phyloP scores from a whole-genome alignment of 2,797 vertebrate species.

The Hypotaenidia philippensis region DNA sequence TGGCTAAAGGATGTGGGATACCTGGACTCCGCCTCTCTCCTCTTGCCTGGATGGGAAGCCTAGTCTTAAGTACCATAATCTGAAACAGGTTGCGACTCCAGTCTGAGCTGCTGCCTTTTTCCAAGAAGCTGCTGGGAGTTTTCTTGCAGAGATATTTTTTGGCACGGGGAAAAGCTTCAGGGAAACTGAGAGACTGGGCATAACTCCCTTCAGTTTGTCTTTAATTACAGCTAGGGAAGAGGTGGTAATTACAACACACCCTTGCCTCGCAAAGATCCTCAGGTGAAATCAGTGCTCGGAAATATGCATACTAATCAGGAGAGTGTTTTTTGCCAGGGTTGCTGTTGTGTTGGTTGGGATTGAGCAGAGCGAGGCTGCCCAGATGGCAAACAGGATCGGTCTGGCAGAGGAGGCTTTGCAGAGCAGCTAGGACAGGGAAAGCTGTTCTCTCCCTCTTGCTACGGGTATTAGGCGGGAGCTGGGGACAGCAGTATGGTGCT shows the following conservation, averaged over 20 bases:
- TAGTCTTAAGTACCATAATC: not conserved
- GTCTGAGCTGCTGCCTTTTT: slow-evolving; percentile 33
- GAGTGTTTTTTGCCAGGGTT: not conserved
- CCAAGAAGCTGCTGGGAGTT: slow-evolving; percentile 63
- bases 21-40: not conserved
- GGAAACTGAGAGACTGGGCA: slow-evolving; percentile 32
- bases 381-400: slow-evolving; percentile 13
- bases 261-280: slow-evolving; percentile 36
- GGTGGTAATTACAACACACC: slow-evolving; percentile 54
- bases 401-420: slow-evolving; percentile 41
- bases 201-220: slow-evolving; percentile 67
- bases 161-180: slow-evolving; percentile 61
- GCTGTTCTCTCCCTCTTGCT: slow-evolving; percentile 23
- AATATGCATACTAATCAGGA: slow-evolving; percentile 68
- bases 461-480: slow-evolving; percentile 16
- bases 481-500: slow-evolving; percentile 49
- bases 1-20: not conserved
- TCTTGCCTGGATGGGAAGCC: not conserved
- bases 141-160: slow-evolving; percentile 34
- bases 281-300: slow-evolving; percentile 41
- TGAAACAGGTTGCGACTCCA: slow-evolving; percentile 36
- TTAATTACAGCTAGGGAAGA: slow-evolving; percentile 72
- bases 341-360: slow-evolving; percentile 30
- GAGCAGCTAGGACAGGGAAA: not conserved
- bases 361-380: not conserved